Conservation (phyloP, 1,140 invertebrate species). For the Lepidurus apus region DNA sequence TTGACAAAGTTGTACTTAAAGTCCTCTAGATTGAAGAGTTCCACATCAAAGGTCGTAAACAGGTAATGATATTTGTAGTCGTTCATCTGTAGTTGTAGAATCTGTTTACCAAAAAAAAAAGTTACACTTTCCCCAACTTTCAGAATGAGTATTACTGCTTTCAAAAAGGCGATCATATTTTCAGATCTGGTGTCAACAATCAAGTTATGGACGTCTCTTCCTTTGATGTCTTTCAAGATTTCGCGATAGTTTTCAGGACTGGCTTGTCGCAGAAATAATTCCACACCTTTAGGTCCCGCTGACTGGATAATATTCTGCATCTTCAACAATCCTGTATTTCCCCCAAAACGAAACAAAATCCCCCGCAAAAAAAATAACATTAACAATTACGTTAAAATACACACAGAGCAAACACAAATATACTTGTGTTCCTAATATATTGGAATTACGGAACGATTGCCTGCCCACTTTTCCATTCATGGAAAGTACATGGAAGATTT, state of each 20-base stretch:
- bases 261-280: conserved; percentile 44
- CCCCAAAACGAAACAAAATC: neutral
- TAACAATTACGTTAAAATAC: neutral
- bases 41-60: conserved; percentile 61
- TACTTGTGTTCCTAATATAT: too few species aligned
- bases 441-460: too few species aligned
- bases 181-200: conserved; percentile 45
- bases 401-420: too few species aligned
- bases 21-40: conserved; percentile 58
- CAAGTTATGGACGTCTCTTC: conserved; percentile 44
- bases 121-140: neutral
- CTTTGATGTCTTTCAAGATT: conserved; percentile 43
- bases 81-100: conserved; percentile 60
- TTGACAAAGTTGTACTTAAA: conserved; percentile 62
- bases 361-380: neutral
- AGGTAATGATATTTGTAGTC: conserved; percentile 65
- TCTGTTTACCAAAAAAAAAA: conserved; percentile 45
- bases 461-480: too few species aligned
- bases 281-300: conserved; percentile 42
- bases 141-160: conserved; percentile 41
- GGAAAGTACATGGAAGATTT: too few species aligned
- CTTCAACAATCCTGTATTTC: conserved; percentile 46
- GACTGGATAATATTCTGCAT: conserved; percentile 49
- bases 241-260: conserved; percentile 41
- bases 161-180: conserved; percentile 43